Conservation (phyloP, 2,888 invertebrate species). For the Acanthoscelides obtectus region DNA sequence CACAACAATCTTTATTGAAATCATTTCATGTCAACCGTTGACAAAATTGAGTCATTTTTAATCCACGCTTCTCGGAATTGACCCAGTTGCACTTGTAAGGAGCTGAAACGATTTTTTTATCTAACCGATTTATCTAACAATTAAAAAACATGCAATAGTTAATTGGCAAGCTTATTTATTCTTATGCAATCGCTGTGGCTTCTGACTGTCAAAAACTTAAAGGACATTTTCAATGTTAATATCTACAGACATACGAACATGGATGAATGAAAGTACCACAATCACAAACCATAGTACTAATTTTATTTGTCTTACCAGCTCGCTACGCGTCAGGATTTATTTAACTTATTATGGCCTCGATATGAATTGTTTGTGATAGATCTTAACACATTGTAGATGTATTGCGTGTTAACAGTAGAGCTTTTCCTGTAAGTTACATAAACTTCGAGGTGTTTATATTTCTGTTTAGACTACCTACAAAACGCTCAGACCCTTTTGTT, state of each 20-base stretch:
- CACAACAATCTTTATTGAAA: neutral
- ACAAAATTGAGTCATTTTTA: neutral
- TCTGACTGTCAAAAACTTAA: neutral
- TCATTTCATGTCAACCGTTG: neutral
- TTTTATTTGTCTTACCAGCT: too few species aligned
- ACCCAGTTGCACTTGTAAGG: neutral
- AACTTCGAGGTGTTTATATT: neutral
- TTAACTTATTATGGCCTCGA: too few species aligned
- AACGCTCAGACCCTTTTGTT: neutral
- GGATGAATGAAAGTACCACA: neutral
- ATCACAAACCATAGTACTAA: too few species aligned
- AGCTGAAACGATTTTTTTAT: neutral
- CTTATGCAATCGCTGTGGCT: neutral
- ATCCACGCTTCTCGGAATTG: neutral
- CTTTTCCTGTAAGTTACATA: neutral
- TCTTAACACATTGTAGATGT: neutral
- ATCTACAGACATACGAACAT: neutral
- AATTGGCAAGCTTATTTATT: neutral
- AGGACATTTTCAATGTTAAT: neutral
- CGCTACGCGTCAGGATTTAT: too few species aligned
- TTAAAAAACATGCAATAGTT: neutral
- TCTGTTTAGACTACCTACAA: neutral
- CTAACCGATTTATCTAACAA: neutral
- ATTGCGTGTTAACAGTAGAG: neutral
- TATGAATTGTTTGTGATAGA: neutral